phyloP scores from a whole-genome alignment of 2,797 vertebrate species.

The Sebastes flavidus region DNA sequence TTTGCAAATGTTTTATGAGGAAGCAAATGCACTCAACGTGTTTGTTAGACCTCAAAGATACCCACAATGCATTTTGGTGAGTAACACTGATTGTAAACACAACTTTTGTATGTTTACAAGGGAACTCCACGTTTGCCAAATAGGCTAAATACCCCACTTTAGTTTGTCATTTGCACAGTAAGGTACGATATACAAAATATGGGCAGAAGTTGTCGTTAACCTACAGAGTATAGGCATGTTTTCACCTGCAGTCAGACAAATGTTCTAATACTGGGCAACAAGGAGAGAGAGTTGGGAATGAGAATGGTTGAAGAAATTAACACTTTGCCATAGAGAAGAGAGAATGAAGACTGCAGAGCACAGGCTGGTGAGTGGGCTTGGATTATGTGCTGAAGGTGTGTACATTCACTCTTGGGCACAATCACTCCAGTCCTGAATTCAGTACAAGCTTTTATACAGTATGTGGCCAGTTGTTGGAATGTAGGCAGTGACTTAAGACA shows the following conservation, averaged over 20 bases:
- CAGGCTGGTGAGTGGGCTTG: constrained; percentile 2
- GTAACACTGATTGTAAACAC: neutral
- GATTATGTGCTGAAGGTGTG: constrained; percentile 4
- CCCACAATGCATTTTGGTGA: neutral
- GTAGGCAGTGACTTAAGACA: constrained; percentile 17
- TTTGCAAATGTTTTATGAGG: neutral
- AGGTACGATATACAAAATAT: no score
- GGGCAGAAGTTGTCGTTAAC: neutral
- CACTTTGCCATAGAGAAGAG: neutral
- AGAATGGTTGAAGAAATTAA: neutral
- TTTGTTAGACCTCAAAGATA: neutral
- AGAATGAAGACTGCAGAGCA: neutral
- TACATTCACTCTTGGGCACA: neutral
- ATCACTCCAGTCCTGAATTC: neutral
- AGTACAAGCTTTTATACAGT: neutral
- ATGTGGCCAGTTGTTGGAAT: neutral
- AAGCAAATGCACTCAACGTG: no score
- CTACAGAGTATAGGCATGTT: neutral
- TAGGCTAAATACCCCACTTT: neutral
- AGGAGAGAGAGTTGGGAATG: neutral
- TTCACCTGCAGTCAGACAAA: neutral
- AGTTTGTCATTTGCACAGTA: neutral
- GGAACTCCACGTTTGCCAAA: neutral
- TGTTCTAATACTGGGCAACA: neutral
- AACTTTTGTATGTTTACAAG: neutral